Percentiles rank a stretch among this genome's conserved stretches.
Evolutionary conservation across 2,113 vertebrate genomes (phyloP).

Genomic region (Cynocephalus volans): DNA sequence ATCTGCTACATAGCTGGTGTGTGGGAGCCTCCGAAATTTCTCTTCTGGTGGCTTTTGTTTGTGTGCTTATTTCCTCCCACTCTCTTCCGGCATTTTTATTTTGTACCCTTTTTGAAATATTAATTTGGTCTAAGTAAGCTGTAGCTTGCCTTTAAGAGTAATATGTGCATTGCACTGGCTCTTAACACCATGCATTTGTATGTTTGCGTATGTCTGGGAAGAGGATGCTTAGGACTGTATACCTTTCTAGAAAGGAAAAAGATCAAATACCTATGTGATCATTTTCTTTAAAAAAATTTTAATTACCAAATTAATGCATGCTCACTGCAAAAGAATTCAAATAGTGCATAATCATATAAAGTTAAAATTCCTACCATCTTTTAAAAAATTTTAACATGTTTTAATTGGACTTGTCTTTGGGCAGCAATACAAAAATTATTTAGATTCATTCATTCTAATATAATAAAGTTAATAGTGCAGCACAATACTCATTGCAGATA

Average conservation of each 20-base stretch:
- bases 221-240: neutral
- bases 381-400: slow-evolving; percentile 35
- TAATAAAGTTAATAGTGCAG: slow-evolving; percentile 52
- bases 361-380: slow-evolving; percentile 1
- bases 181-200: neutral
- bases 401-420: slow-evolving; percentile 50
- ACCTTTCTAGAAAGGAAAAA: neutral
- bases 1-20: neutral
- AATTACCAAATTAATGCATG: slow-evolving; percentile 9
- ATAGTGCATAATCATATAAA: neutral
- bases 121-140: slow-evolving; percentile 26
- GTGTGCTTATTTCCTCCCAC: neutral
- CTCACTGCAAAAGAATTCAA: slow-evolving; percentile 51
- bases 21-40: neutral
- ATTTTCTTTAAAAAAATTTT: slow-evolving; percentile 9
- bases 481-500: neutral
- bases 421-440: slow-evolving; percentile 54
- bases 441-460: neutral
- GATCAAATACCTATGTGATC: neutral
- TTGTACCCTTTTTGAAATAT: slow-evolving; percentile 29
- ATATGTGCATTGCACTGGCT: neutral
- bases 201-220: neutral
- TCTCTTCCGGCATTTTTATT: slow-evolving; percentile 31
- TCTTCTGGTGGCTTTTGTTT: neutral
- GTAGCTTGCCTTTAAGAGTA: neutral